Evolutionary conservation across 2,797 vertebrate genomes (phyloP).

Genomic region (Cyprinodon diabolis): DNA sequence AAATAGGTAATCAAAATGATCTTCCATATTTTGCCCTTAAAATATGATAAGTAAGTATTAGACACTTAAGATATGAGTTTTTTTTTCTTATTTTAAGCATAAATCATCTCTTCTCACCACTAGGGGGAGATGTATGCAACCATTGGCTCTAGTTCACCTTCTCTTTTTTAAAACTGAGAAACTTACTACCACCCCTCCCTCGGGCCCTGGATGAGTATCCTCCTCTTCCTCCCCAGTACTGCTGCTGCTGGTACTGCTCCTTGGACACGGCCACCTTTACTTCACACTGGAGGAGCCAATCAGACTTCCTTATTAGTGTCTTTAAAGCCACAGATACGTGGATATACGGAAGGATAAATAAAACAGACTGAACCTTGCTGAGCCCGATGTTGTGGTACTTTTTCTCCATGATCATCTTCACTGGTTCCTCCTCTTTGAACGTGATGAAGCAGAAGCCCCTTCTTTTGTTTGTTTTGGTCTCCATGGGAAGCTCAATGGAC

Average conservation of each 20-base stretch:
- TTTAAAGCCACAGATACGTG: neutral
- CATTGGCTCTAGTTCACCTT: no score
- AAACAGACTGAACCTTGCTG: slow-evolving; percentile 87
- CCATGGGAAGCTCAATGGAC: slow-evolving; percentile 97
- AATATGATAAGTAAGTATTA: no score
- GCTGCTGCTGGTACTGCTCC: slow-evolving; percentile 98
- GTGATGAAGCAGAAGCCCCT: slow-evolving; percentile 99
- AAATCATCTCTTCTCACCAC: neutral
- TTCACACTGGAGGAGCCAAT: slow-evolving; percentile 86
- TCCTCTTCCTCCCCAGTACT: slow-evolving; percentile 94
- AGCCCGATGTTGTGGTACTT: slow-evolving; percentile 99
- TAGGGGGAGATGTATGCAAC: neutral
- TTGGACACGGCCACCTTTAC: slow-evolving; percentile 99
- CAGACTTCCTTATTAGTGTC: neutral
- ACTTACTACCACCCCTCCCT: slow-evolving; percentile 92
- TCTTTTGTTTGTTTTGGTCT: slow-evolving; percentile 98
- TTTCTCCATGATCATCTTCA: slow-evolving; percentile 98
- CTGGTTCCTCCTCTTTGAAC: slow-evolving; percentile 96
- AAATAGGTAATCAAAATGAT: no score
- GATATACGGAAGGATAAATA: no score
- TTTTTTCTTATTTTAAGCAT: no score
- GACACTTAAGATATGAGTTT: no score
- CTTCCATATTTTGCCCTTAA: no score
- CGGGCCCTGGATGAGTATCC: slow-evolving; percentile 88
- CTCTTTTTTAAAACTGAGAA: neutral